Evolutionary conservation across 2,888 invertebrate genomes (phyloP).

Genomic region (Lithophane semibrunnea): DNA sequence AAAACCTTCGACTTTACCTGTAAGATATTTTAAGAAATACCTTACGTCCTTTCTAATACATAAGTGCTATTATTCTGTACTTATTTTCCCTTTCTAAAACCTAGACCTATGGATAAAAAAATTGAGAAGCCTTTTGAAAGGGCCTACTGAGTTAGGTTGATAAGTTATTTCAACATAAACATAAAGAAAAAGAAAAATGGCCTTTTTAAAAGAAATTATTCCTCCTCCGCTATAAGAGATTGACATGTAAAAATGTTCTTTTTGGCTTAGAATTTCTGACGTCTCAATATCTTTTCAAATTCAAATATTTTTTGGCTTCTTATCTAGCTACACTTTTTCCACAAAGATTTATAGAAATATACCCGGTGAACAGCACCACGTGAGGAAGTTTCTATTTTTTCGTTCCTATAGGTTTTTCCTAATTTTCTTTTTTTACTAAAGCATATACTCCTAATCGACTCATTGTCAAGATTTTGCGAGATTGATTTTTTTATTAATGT

Average conservation of each 20-base stretch:
- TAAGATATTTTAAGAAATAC: not conserved
- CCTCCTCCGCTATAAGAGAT: slow-evolving; percentile 43
- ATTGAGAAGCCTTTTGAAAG: not conserved
- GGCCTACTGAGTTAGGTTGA: not conserved
- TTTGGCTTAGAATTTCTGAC: slow-evolving; percentile 59
- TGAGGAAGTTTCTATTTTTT: no score
- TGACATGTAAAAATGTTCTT: slow-evolving; percentile 62
- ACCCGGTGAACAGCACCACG: no score
- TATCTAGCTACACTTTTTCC: slow-evolving; percentile 3
- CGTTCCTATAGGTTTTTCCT: no score
- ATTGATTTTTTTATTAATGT: no score
- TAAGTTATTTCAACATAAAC: slow-evolving; percentile 25
- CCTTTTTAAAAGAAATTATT: slow-evolving; percentile 44
- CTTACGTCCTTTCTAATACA: not conserved
- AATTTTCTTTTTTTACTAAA: no score
- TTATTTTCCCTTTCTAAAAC: not conserved
- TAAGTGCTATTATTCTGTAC: not conserved
- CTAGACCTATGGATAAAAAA: not conserved
- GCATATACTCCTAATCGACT: no score
- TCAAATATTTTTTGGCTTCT: slow-evolving; percentile 54
- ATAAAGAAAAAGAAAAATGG: slow-evolving; percentile 5
- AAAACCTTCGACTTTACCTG: not conserved
- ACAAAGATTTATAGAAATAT: not conserved
- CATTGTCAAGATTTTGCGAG: no score
- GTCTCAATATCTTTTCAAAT: slow-evolving; percentile 62